Conservation (phyloP, 2,888 invertebrate species). For the Drosophila ezoana region DNA sequence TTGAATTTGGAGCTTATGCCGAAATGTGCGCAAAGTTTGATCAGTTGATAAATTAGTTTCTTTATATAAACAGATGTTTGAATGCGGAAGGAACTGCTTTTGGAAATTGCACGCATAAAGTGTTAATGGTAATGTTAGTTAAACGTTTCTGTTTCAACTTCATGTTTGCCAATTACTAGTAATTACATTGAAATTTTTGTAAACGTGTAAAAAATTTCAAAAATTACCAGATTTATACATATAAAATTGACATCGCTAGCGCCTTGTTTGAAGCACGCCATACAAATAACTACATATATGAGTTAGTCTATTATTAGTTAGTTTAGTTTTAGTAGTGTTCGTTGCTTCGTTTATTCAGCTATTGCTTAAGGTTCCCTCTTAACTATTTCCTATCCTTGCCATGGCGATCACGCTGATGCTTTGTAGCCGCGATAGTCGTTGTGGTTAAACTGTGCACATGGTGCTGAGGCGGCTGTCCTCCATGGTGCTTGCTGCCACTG, state of each 20-base stretch:
- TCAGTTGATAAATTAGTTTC: slow-evolving; percentile 14
- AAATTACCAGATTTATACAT: slow-evolving; percentile 68
- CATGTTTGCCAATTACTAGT: slow-evolving; percentile 42
- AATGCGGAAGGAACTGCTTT: slow-evolving; percentile 66
- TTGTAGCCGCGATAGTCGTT: slow-evolving; percentile 67
- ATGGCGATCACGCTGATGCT: slow-evolving; percentile 71
- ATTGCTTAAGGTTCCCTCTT: slow-evolving; percentile 5
- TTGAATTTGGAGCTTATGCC: slow-evolving; percentile 69
- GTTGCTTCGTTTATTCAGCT: slow-evolving; percentile 49
- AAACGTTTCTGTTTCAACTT: slow-evolving; percentile 15
- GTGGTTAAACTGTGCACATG: slow-evolving; percentile 68
- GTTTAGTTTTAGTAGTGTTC: slow-evolving; percentile 44
- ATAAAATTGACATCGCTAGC: slow-evolving; percentile 44
- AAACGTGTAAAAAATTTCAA: slow-evolving; percentile 63
- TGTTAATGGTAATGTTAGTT: slow-evolving; percentile 35
- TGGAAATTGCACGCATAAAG: slow-evolving; percentile 56
- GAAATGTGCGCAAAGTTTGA: slow-evolving; percentile 24
- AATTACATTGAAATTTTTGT: slow-evolving; percentile 69
- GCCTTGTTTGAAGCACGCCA: slow-evolving; percentile 22
- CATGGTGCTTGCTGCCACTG: slow-evolving; percentile 61
- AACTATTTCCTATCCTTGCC: slow-evolving; percentile 79
- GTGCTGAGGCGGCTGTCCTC: slow-evolving; percentile 58
- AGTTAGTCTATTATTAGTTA: slow-evolving; percentile 34
- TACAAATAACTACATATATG: slow-evolving; percentile 29
- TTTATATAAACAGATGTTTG: slow-evolving; percentile 5